phyloP scores from a whole-genome alignment of 2,113 vertebrate genomes.

The Oenanthe oenanthe region DNA sequence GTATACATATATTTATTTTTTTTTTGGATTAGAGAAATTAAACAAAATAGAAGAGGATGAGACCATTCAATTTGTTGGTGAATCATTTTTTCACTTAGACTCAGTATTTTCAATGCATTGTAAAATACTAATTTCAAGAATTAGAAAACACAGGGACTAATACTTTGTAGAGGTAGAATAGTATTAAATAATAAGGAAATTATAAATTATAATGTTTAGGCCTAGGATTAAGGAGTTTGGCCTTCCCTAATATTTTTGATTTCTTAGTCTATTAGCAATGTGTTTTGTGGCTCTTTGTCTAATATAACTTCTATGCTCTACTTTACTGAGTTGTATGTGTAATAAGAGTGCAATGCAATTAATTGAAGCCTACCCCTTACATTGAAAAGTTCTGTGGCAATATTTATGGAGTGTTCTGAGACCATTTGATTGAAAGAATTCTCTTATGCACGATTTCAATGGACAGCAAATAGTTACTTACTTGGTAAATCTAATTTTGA shows the following conservation, averaged over 20 bases:
- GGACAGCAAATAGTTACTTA: neutral
- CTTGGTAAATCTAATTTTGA: neutral
- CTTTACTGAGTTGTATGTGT: neutral
- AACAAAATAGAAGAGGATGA: neutral
- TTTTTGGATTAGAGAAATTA: neutral
- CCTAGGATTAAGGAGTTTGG: neutral
- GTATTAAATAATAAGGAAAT: neutral
- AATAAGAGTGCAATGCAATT: neutral
- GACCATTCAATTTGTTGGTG: neutral
- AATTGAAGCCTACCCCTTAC: neutral
- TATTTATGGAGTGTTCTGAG: neutral
- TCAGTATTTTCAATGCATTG: neutral
- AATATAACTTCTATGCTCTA: neutral
- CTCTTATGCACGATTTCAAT: neutral
- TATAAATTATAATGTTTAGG: neutral
- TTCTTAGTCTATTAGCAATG: neutral
- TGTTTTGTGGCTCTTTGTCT: neutral
- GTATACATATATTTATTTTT: neutral
- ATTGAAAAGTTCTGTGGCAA: accelerated
- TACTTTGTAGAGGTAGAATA: neutral
- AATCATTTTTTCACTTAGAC: neutral
- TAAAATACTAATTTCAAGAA: neutral
- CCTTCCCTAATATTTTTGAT: neutral
- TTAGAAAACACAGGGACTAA: neutral
- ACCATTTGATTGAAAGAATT: neutral